These are phyloP conservation scores for Trissolcus japonicus DNA, from an alignment of 2,888 invertebrate genomes.

Conservation along the genomic window DNA sequence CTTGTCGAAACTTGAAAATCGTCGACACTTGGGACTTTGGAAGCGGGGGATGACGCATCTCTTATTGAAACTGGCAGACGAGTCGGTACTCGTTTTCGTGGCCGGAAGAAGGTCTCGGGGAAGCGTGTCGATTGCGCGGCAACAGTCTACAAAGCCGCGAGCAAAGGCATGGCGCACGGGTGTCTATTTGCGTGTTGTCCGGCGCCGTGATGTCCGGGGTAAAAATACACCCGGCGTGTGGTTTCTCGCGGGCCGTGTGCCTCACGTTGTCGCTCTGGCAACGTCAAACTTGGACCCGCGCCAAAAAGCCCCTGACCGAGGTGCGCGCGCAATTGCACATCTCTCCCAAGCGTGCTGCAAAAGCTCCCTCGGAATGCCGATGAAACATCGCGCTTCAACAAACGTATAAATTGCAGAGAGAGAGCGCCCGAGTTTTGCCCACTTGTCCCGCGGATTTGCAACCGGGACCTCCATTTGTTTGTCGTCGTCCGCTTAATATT, in stretches of 20 bases:
- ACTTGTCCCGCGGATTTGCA: slow-evolving; percentile 25
- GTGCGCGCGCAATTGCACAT: slow-evolving; percentile 25
- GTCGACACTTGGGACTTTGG: too few relatives aligned
- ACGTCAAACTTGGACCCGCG: slow-evolving; percentile 45
- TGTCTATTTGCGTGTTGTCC: slow-evolving; percentile 76
- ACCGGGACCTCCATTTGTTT: too few relatives aligned
- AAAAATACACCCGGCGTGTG: slow-evolving; percentile 72
- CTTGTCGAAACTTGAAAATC: slow-evolving; percentile 1
- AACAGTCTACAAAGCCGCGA: slow-evolving; percentile 52
- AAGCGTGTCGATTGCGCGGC: slow-evolving; percentile 29
- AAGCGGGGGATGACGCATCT: slow-evolving; percentile 42
- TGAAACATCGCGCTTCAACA: slow-evolving; percentile 34
- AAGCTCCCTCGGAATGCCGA: slow-evolving; percentile 41
- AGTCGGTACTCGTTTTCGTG: slow-evolving; percentile 47
- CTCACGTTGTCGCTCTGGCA: slow-evolving; percentile 48
- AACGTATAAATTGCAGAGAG: slow-evolving; percentile 26
- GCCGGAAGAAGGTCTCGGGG: slow-evolving; percentile 53
- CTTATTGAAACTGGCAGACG: slow-evolving; percentile 42
- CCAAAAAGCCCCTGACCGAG: slow-evolving; percentile 31
- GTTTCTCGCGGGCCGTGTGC: slow-evolving; percentile 65
- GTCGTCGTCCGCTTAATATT: too few relatives aligned
- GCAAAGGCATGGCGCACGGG: slow-evolving; percentile 60
- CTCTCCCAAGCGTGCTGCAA: slow-evolving; percentile 14
- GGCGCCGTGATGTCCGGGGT: slow-evolving; percentile 76
- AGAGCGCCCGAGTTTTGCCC: slow-evolving; percentile 18